phyloP scores from a whole-genome alignment of 2,113 vertebrate genomes.

The Callocephalon fimbriatum region DNA sequence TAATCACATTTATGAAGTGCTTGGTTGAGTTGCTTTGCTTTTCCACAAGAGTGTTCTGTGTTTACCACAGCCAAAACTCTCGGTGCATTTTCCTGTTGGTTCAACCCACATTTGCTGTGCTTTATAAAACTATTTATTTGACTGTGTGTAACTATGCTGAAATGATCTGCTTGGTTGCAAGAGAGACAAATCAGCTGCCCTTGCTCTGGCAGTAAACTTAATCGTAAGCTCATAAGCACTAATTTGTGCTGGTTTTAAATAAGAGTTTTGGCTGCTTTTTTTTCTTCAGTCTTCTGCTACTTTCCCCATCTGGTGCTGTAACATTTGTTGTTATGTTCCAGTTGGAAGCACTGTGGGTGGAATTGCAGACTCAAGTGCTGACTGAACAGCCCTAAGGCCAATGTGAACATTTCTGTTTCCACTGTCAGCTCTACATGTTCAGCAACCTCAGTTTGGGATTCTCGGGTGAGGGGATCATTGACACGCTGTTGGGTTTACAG shows the following conservation, averaged over 20 bases:
- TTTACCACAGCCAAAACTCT: slow-evolving; percentile 5
- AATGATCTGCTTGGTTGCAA: not conserved
- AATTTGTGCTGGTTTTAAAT: not conserved
- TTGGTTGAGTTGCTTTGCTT: not conserved
- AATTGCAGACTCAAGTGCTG: not conserved
- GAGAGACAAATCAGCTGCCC: not conserved
- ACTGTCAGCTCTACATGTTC: not conserved
- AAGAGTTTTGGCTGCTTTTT: not conserved
- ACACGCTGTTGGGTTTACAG: not conserved
- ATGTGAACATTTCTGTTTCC: slow-evolving; percentile 8
- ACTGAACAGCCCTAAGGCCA: slow-evolving; percentile 1
- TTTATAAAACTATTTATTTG: not conserved
- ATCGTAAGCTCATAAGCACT: slow-evolving; percentile 1
- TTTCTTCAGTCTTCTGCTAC: not conserved
- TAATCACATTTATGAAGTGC: not conserved
- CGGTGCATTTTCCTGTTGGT: slow-evolving; percentile 9
- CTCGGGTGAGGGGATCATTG: not conserved
- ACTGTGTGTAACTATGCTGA: not conserved
- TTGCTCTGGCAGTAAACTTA: slow-evolving; percentile 1
- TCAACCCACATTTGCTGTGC: not conserved
- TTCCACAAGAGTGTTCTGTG: not conserved
- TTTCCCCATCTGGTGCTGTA: not conserved
- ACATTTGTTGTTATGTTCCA: not conserved
- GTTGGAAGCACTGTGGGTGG: slow-evolving; percentile 14
- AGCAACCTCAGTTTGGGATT: not conserved